A percentile compares a stretch with the other conserved stretches of the same genome.
Conservation (phyloP, 1,140 invertebrate species). For the Agrypnia vestita region DNA sequence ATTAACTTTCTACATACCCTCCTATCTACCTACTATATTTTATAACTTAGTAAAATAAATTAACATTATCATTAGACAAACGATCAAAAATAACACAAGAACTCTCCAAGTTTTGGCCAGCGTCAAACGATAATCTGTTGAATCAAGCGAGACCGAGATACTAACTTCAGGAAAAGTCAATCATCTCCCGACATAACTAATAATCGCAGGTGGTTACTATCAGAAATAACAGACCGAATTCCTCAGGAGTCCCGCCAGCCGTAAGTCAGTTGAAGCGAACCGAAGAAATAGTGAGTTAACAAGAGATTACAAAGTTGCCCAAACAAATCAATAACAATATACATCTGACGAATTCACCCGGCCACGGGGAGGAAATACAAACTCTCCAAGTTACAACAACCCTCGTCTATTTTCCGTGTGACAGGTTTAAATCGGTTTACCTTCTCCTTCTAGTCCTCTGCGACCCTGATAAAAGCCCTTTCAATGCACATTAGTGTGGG, state of each 20-base stretch:
- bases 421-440: slow-evolving; percentile 47
- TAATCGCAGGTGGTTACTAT: no score
- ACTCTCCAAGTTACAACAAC: slow-evolving; percentile 36
- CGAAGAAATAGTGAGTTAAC: slow-evolving; percentile 4
- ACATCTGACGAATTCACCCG: slow-evolving; percentile 43
- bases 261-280: neutral
- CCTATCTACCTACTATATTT: no score
- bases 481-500: slow-evolving; percentile 47
- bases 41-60: no score
- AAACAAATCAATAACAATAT: slow-evolving; percentile 50
- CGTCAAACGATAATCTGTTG: no score
- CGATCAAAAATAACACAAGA: no score
- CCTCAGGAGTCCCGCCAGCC: neutral
- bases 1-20: no score
- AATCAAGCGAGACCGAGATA: no score
- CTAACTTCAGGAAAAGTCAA: no score
- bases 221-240: neutral
- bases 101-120: no score
- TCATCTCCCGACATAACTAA: no score
- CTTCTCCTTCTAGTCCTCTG: slow-evolving; percentile 25
- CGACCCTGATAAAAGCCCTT: slow-evolving; percentile 49
- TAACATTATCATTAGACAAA: no score
- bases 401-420: slow-evolving; percentile 49
- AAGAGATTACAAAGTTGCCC: slow-evolving; percentile 37
- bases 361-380: slow-evolving; percentile 26